A percentile compares a stretch with the other conserved stretches of the same genome.
Evolutionary conservation across 2,797 vertebrate species (phyloP).

Genomic region (Pachyuromys duprasi): DNA sequence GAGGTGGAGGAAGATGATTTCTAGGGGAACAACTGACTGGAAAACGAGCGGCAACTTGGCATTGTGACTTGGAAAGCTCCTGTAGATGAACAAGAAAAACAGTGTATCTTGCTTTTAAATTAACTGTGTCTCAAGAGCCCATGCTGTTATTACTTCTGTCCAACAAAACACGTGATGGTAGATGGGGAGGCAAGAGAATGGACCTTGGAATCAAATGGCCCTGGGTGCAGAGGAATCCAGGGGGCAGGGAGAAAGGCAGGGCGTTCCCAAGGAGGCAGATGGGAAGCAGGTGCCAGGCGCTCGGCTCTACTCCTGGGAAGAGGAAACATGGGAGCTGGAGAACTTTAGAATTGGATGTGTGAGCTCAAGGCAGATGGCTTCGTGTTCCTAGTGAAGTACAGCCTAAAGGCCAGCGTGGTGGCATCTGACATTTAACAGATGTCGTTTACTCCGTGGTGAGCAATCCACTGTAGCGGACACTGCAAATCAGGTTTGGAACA

Average conservation of each 20-base stretch:
- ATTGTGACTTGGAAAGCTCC: not conserved
- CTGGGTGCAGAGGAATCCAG: not conserved
- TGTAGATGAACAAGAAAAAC: not conserved
- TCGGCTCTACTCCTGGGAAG: not conserved
- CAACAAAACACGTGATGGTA: not conserved
- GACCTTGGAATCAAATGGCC: not conserved
- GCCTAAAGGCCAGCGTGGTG: not conserved
- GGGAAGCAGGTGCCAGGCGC: not conserved
- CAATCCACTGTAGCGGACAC: not conserved
- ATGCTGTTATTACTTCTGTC: not conserved
- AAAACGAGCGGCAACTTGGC: not conserved
- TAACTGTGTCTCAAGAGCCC: not conserved
- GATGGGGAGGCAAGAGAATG: not conserved
- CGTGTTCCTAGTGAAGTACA: conserved; percentile 50
- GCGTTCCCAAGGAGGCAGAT: not conserved
- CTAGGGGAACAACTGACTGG: not conserved
- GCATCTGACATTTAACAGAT: conserved; percentile 65
- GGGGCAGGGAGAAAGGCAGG: not conserved
- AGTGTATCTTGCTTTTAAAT: not conserved
- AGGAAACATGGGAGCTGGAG: not conserved
- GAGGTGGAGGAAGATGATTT: not conserved
- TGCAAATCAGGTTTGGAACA: not conserved
- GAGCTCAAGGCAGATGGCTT: conserved; percentile 64
- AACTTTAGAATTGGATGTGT: conserved; percentile 14
- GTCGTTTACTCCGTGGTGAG: not conserved